Percentiles rank a stretch among this genome's conserved stretches.
These are phyloP conservation scores for Callopanchax toddi DNA, from an alignment of 2,113 vertebrate genomes.

Conservation along the genomic window DNA sequence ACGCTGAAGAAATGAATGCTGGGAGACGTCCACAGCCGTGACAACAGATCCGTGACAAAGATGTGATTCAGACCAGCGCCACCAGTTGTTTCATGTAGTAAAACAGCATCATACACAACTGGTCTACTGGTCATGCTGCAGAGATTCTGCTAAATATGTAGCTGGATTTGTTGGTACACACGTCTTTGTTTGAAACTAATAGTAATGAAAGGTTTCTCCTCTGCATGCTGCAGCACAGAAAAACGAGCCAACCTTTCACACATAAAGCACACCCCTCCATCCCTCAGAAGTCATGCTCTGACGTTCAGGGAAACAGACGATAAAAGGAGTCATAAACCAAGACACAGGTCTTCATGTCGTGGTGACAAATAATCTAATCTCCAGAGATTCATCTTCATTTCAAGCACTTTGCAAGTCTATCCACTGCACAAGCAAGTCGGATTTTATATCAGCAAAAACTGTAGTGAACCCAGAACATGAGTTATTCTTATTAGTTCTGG, in stretches of 20 bases:
- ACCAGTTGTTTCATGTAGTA: not conserved
- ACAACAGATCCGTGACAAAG: constrained; percentile 20
- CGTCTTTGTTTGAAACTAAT: constrained; percentile 27
- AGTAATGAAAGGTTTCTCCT: constrained; percentile 34
- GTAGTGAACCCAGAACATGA: too few relatives aligned
- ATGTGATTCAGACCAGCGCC: constrained; percentile 18
- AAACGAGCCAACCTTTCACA: constrained; percentile 4
- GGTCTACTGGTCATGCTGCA: not conserved
- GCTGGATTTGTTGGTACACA: constrained; percentile 17
- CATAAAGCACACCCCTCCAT: not conserved
- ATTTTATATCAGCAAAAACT: too few relatives aligned
- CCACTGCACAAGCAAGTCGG: too few relatives aligned
- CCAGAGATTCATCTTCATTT: too few relatives aligned
- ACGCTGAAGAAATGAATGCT: not conserved
- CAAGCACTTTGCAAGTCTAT: too few relatives aligned
- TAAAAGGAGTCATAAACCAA: not conserved
- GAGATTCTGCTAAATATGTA: not conserved
- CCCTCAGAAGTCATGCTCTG: not conserved
- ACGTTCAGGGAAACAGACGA: not conserved
- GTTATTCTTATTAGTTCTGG: not conserved
- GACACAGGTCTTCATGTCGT: too few relatives aligned
- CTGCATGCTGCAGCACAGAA: constrained; percentile 50
- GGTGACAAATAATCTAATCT: too few relatives aligned
- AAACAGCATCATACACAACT: not conserved
- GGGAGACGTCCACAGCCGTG: constrained; percentile 5